Percentiles rank a stretch among this genome's conserved stretches.
Conservation (phyloP, 2,797 vertebrate genomes). For the Sphenopsis melanotis region DNA sequence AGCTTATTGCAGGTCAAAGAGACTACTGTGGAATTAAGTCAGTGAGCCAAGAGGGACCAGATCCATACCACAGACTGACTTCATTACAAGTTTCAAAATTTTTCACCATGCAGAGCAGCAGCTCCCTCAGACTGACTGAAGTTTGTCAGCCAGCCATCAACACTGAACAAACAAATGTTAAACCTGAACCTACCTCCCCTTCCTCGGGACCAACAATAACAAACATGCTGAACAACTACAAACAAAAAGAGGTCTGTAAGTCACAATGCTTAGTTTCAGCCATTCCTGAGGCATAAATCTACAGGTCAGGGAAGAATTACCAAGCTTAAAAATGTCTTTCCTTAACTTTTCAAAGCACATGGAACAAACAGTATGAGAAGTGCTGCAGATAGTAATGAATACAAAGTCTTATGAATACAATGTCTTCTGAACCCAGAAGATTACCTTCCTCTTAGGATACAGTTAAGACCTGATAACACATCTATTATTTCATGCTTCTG, state of each 20-base stretch:
- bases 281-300: background rate
- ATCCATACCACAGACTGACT: background rate
- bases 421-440: background rate
- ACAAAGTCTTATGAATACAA: background rate
- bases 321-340: background rate
- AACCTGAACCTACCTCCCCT: background rate
- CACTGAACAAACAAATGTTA: background rate
- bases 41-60: background rate
- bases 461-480: background rate
- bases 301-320: background rate
- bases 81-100: fast-evolving
- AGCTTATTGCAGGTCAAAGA: background rate
- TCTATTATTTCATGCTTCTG: background rate
- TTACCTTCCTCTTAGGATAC: background rate
- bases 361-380: background rate
- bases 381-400: fast-evolving
- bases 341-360: background rate
- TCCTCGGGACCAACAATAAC: background rate
- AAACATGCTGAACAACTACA: background rate
- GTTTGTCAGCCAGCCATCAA: background rate
- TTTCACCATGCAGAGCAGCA: background rate
- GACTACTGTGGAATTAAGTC: background rate
- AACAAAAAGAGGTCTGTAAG: background rate
- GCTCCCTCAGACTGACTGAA: background rate
- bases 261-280: background rate